phyloP scores from a whole-genome alignment of 2,888 invertebrate species.

The Caenorhabditis sulstoni region DNA sequence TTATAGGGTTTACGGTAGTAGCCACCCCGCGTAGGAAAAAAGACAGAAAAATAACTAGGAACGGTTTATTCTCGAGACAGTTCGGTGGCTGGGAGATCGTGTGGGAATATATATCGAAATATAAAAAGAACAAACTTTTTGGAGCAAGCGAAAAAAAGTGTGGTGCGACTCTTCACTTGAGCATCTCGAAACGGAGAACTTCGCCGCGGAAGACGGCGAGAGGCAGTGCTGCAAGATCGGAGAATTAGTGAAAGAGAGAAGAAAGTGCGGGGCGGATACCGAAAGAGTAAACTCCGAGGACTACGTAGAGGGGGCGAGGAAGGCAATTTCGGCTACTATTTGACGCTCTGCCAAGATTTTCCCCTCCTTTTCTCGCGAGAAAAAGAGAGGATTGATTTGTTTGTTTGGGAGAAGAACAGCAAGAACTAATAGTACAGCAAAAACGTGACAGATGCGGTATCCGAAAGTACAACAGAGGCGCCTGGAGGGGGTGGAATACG shows the following conservation, averaged over 20 bases:
- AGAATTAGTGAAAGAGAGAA: slow-evolving; percentile 27
- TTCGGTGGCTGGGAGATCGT: no score
- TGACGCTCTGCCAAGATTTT: slow-evolving; percentile 49
- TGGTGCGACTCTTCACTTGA: slow-evolving; percentile 40
- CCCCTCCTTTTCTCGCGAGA: no score
- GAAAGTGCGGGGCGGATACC: slow-evolving; percentile 21
- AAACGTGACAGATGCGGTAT: slow-evolving; percentile 33
- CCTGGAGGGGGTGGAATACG: no score
- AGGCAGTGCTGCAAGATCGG: neutral
- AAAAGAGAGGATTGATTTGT: slow-evolving; percentile 15
- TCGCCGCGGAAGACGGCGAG: slow-evolving; percentile 28
- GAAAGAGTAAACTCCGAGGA: slow-evolving; percentile 54
- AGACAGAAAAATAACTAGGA: no score
- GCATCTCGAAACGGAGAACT: slow-evolving; percentile 51
- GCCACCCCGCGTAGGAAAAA: no score
- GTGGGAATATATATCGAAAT: no score
- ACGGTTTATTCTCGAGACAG: no score
- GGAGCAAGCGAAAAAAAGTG: slow-evolving; percentile 6
- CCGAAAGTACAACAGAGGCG: slow-evolving; percentile 7
- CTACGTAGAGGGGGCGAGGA: slow-evolving; percentile 13
- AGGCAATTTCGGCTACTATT: slow-evolving; percentile 42
- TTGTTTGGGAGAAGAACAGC: slow-evolving; percentile 29
- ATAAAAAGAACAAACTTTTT: slow-evolving; percentile 50
- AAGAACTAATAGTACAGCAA: slow-evolving; percentile 23
- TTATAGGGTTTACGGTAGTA: no score